Percentiles rank a stretch among this genome's conserved stretches.
phyloP scores from a whole-genome alignment of 1,140 invertebrate genomes.

The Drosophila quadrilineata region DNA sequence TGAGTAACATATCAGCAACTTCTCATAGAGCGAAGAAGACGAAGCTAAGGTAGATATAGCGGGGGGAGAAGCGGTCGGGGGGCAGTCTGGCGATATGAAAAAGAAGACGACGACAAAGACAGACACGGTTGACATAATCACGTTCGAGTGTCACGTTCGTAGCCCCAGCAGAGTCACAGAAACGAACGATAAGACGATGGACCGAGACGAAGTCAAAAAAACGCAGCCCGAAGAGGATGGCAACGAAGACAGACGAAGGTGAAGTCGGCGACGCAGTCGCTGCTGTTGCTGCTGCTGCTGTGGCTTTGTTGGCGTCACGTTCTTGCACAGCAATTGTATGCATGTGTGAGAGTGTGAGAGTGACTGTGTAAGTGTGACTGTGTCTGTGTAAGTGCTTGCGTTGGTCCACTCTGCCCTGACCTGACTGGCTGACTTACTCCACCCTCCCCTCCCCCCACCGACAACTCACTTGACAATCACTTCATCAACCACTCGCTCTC shows the following conservation, averaged over 20 bases:
- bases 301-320: constrained; percentile 75
- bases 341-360: too few relatives aligned
- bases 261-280: background rate
- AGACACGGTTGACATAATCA: constrained; percentile 72
- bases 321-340: constrained; percentile 28
- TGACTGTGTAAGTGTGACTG: too few relatives aligned
- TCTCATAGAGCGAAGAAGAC: too few relatives aligned
- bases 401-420: constrained; percentile 25
- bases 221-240: too few relatives aligned
- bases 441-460: too few relatives aligned
- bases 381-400: too few relatives aligned
- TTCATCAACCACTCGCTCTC: too few relatives aligned
- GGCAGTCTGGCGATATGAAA: constrained; percentile 23
- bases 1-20: constrained; percentile 58
- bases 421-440: too few relatives aligned
- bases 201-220: constrained; percentile 29
- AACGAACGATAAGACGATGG: constrained; percentile 47
- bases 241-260: background rate
- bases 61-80: background rate
- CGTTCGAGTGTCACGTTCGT: constrained; percentile 74
- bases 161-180: constrained; percentile 16
- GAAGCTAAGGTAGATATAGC: background rate
- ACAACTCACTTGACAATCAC: too few relatives aligned
- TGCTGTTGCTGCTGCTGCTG: constrained; percentile 47
- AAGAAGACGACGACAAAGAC: constrained; percentile 31